Conservation (phyloP, 2,113 vertebrate species). For the Cyprinodon brontotheroides region DNA sequence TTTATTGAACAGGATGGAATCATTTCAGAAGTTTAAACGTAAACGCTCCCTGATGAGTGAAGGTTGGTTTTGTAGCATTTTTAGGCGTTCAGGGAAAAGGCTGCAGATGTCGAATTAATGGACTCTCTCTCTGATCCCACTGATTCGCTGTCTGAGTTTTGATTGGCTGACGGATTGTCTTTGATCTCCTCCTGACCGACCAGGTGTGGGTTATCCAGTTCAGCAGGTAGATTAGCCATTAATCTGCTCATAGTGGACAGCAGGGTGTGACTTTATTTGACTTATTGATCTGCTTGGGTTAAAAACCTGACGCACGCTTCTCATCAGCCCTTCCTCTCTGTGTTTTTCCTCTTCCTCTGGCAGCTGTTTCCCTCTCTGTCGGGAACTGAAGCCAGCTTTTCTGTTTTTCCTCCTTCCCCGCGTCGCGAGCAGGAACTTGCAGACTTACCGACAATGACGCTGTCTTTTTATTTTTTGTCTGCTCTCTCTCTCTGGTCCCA, state of each 20-base stretch:
- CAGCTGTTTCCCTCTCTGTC: conserved; percentile 72
- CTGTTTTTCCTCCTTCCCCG: conserved; percentile 33
- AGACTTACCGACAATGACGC: conserved; percentile 35
- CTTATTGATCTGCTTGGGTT: conserved; percentile 35
- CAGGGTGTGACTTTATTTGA: conserved; percentile 4
- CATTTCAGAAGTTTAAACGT: too few species aligned
- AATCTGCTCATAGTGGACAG: conserved; percentile 12
- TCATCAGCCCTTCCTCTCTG: conserved; percentile 26
- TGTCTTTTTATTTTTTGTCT: neutral
- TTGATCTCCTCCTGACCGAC: neutral
- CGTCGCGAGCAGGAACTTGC: conserved; percentile 63
- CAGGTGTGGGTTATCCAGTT: neutral
- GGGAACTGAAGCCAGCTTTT: conserved; percentile 56
- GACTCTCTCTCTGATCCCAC: neutral
- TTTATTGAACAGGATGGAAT: too few species aligned
- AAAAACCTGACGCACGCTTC: conserved; percentile 38
- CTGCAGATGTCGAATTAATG: neutral
- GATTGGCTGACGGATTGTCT: neutral
- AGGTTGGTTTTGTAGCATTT: too few species aligned
- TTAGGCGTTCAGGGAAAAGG: too few species aligned
- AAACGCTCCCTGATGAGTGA: too few species aligned
- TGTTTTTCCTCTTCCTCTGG: conserved; percentile 34
- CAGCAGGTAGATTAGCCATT: conserved; percentile 17
- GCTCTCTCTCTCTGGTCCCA: conserved; percentile 26
- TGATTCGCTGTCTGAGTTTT: neutral